Evolutionary conservation across 2,888 invertebrate species (phyloP), one percentile per base, ranked within the genome.

Genomic region (Hymenopus coronatus): DNA sequence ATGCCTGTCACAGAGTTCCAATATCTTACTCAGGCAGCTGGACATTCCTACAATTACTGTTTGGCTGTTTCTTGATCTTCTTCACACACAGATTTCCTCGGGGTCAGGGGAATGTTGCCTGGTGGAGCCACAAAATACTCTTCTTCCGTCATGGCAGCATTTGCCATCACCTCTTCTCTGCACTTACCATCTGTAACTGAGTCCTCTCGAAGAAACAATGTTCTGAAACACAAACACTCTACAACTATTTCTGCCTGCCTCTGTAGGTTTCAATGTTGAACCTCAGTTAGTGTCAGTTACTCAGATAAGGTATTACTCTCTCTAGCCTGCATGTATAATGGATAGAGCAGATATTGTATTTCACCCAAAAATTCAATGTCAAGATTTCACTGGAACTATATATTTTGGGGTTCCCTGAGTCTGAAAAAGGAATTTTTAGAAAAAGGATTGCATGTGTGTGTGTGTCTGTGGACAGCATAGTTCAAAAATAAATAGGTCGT

Each of bases 61-160:
- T 28, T 82, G 14, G 54, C 30, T 25, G 88, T 30, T 28, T 85
- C 46, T 46, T 40, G 12, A 8, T 33, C 30, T 82, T 89, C 87
- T 84, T 89, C 89, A 81, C 87, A 81, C n/a, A 89, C 84, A 6
- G 82, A 33, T 82, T 88, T 83, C 40, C 87, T 88, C 3, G 90
- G 91, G 70, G 90, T 95, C 89, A 97, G 92, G 0, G 97, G 96
- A 91, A 97, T 96, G 92, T 97, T 97, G 91, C 98, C 98, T 27
- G 97, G 97, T 14, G 98, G 98, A 54, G 97, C 97, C 25, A 98
- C 96, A 94, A 98, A 98, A 93, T 98, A 98, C 91, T 98, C 97
- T 93, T 98, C 98, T 92, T 98, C 97, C 25, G 94, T 95, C 88
- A 96, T 91, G 82, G 94, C 92, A 1, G 98, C 97, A 94, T 98